Evolutionary conservation across 2,113 vertebrate species (phyloP).

Genomic region (Crypturellus undulatus): DNA sequence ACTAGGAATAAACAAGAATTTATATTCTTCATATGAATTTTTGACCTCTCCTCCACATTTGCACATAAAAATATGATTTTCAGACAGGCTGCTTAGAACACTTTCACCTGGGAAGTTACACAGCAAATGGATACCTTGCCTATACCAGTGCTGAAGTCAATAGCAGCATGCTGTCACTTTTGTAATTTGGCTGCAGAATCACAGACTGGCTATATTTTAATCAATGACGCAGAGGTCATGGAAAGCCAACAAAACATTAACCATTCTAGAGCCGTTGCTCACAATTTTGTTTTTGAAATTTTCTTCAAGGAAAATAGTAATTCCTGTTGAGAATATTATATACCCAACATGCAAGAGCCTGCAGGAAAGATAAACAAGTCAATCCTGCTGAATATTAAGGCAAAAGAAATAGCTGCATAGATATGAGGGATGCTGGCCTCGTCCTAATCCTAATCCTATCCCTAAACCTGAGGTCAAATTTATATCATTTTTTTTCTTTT

Average conservation of each 20-base stretch:
- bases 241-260: not conserved
- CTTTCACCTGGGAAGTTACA: not conserved
- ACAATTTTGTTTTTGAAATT: not conserved
- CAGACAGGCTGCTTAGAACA: not conserved
- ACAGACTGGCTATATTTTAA: not conserved
- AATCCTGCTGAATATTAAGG: not conserved
- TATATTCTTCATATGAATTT: not conserved
- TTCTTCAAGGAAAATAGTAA: not conserved
- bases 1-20: not conserved
- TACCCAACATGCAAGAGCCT: not conserved
- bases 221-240: not conserved
- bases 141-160: not conserved
- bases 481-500: not conserved
- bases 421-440: not conserved
- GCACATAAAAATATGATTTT: not conserved
- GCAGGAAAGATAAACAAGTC: conserved; percentile 9
- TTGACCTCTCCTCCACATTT: not conserved
- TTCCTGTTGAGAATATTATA: not conserved
- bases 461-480: not conserved
- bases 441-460: no score
- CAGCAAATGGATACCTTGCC: not conserved
- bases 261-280: not conserved
- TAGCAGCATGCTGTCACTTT: not conserved
- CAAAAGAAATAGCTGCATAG: conserved; percentile 7
- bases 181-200: not conserved